Evolutionary conservation across 1,140 invertebrate species (phyloP), one percentile per base, ranked within the genome.

Genomic region (Zaprionus taronus): DNA sequence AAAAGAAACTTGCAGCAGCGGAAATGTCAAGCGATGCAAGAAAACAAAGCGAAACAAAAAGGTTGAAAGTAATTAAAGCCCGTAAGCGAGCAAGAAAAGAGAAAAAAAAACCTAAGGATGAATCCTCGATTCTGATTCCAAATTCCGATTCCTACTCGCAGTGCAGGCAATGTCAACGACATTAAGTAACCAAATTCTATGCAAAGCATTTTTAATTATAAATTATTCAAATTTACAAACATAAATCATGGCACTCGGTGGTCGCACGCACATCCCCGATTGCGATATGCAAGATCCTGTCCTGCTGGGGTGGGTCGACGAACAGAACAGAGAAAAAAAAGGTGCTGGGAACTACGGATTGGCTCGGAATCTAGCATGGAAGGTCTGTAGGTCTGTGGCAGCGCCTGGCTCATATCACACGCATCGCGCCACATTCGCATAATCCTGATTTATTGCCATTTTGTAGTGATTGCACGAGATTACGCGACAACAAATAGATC

Each of bases 371-470:
- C 12, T 51, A 31, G 28, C 26, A n/a, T 9, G 28, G 26, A 6
- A 28, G 24, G 24, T 26, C 26, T 28, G 6, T 28, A 5, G 14
- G 36, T 5, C 36, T 15, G 14, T 38, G 15, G 15, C 38, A 17
- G 38, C 15, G 41, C 41, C 41, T 44, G n/a, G 7, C 41, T 47
- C 63, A 68, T 80, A 77, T 84, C 89, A 85, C 79, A 85, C 89
- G 81, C 86, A 86, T 83, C 77, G 79, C 79, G 80, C 83, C 84
- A 89, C 89, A 91, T 91, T 91, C 89, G 84, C 85, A 91, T 91
- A 91, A 91, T 91, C 90, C 90, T 91, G 90, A 91, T 91, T 91
- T 91, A 91, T 91, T 91, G 82, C 90, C 82, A 67, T 91, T 90
- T 90, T 91, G 84, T 90, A 91, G 83, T 91, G 90, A 91, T 91